Base-by-base conservation (phyloP, 35 echinoderm and acorn worm species). In the Nesometra sesokonis region DNA sequence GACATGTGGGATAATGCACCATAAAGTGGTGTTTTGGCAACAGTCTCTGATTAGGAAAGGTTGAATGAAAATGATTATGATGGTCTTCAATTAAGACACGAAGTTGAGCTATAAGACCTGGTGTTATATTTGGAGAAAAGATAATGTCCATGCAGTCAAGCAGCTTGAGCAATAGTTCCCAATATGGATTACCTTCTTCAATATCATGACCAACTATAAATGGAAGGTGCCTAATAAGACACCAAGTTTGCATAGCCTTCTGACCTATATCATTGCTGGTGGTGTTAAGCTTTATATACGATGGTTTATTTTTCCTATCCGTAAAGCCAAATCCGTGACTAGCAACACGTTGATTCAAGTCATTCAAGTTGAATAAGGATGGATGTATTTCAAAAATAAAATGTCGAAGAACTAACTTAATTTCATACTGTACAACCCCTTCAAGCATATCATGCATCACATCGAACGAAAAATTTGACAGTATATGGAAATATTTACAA, bases 11-110 rank as follows among this genome's bases (percentile, higher is more conserved):
- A 57, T 91, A 91, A 36, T 87, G 90, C 29, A 91, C 76, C 37
- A 87, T 23, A 36, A 84, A 84, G 52, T 91, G 90, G 85, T 91
- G 90, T 32, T 91, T 91, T 0, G 90, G 85, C 32, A 86, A 78
- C 0, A 91, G 33, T 27, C 80, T 43, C 39, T 43, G n/a, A 78
- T 86, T 78, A 35, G 90, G 84, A 79, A 87, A 91, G 13, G 86
- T 5, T 36, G 33, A 29, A 13, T 80, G 77, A 82, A 91, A 91
- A 29, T 79, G 23, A 47, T 11, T 17, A 57, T 91, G 90, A 35
- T 91, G 90, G 35, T 91, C 90, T 27, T 84, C 32, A 35, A 46
- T 84, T 30, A 84, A 46, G 38, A 35, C 13, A 37, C 30, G 30
- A 35, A 84, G 38, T 30, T 35, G 36, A 40, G 32, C 32, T 35